Evolutionary conservation across 1,140 invertebrate species (phyloP).

Genomic region (Hyles vespertilio): DNA sequence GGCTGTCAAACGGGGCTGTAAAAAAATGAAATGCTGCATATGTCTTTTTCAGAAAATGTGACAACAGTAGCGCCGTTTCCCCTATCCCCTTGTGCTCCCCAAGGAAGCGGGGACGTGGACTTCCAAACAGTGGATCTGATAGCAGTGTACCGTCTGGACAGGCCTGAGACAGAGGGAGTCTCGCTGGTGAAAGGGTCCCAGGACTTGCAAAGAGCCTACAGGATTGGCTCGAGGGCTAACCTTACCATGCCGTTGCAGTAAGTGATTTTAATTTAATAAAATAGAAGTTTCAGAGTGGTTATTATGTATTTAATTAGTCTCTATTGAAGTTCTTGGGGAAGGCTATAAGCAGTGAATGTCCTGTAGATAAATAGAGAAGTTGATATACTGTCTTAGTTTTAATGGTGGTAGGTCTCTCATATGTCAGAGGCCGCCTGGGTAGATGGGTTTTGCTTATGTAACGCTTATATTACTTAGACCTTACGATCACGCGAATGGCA

Average conservation of each 20-base stretch:
- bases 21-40: neutral
- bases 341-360: too few species aligned
- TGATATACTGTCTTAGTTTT: too few species aligned
- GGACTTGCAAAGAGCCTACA: slow-evolving; percentile 85
- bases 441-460: too few species aligned
- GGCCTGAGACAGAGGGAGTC: slow-evolving; percentile 78
- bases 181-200: slow-evolving; percentile 84
- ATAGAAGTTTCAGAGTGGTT: too few species aligned
- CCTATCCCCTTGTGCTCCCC: slow-evolving; percentile 77
- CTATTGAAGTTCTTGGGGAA: too few species aligned
- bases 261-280: slow-evolving; percentile 17
- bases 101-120: slow-evolving; percentile 84
- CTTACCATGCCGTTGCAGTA: slow-evolving; percentile 83
- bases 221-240: slow-evolving; percentile 83
- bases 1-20: too few species aligned
- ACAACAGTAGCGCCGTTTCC: slow-evolving; percentile 31
- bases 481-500: too few species aligned
- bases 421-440: too few species aligned
- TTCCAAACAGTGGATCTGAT: slow-evolving; percentile 88
- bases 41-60: slow-evolving; percentile 28
- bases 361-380: too few species aligned
- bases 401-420: too few species aligned
- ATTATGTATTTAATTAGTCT: too few species aligned
- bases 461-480: too few species aligned
- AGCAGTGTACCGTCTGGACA: slow-evolving; percentile 83